Base-by-base conservation (phyloP, 2,888 invertebrate genomes). In the Drosophila lacicola region DNA sequence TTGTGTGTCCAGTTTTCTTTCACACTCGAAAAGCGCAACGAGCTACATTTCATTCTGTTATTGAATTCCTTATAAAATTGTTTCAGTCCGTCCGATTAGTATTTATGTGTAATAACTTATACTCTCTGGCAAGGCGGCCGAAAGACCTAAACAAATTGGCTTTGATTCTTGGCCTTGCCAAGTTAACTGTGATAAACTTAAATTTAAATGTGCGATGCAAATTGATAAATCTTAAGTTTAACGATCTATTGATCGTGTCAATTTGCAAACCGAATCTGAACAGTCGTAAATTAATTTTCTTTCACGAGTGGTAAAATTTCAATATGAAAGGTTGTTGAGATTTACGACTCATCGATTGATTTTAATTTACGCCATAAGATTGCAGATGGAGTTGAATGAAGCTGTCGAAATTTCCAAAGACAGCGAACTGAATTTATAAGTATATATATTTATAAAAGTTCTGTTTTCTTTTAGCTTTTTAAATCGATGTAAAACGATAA, bases 71-170 rank as follows among this genome's bases (percentile, higher is more conserved):
- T 37, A 46, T 37, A 29, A 45, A 47, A 67, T 50, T 42, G 19
- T 17, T 36, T 50, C 17, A 39, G 44, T 51, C 14, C 13, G 25
- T 21, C 9, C 37, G 33, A 47, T 46, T 50, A 5, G 44, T 46
- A 74, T 74, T 51, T 70, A 70, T 56, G 36, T 11, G 5, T 36
- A 44, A 70, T 70, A 70, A 70, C 70, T 74, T 62, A 65, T 55
- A 58, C 46, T n/a, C 29, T 39, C 14, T 51, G 11, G n/a, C 42
- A 29, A 21, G 45, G 19, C 50, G 57, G 41, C 42, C 57, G 67
- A 67, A 33, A 61, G 50, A 63, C 41, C 17, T 41, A 10, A 66
- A 74, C 60, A 70, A 74, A 74, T 74, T 61, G 55, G 61, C 54
- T 39, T 54, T 10, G 39, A 45, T 64, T 64, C 50, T 46, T 14